Evolutionary conservation across 2,113 vertebrate species (phyloP).

Genomic region (Lichenostomus cassidix): DNA sequence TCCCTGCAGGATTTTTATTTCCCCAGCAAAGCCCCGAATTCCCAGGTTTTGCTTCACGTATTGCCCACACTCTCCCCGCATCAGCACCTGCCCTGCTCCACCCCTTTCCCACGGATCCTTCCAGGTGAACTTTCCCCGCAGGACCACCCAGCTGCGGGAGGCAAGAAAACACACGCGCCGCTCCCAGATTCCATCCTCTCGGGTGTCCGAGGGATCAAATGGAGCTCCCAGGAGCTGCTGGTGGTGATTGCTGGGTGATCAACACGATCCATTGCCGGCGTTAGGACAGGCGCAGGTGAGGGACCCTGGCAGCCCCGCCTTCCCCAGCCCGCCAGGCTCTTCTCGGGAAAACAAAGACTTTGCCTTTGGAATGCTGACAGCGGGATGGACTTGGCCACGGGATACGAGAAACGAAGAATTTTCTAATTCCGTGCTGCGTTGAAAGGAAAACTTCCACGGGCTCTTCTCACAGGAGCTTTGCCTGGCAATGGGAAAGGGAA

Average conservation of each 20-base stretch:
- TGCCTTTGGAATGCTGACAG: background rate
- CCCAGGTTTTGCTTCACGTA: background rate
- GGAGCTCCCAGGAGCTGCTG: background rate
- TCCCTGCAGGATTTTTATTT: background rate
- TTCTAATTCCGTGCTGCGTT: background rate
- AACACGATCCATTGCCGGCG: rapidly evolving
- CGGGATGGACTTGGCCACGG: background rate
- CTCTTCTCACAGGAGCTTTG: background rate
- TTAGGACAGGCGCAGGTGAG: background rate
- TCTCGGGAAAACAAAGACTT: background rate
- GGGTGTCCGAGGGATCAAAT: rapidly evolving
- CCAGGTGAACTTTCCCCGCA: background rate
- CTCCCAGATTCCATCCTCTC: background rate
- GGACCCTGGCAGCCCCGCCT: background rate
- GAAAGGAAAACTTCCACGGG: background rate
- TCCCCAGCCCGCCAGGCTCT: background rate
- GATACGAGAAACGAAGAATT: background rate
- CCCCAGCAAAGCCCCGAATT: background rate
- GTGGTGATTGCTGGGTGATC: rapidly evolving
- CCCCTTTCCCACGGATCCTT: rapidly evolving
- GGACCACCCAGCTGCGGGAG: background rate
- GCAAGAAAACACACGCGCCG: rapidly evolving
- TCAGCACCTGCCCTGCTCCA: rapidly evolving
- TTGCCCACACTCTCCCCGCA: background rate
- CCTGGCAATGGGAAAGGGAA: background rate